phyloP scores from a whole-genome alignment of 2,113 vertebrate genomes.

The Recurvirostra avosetta region DNA sequence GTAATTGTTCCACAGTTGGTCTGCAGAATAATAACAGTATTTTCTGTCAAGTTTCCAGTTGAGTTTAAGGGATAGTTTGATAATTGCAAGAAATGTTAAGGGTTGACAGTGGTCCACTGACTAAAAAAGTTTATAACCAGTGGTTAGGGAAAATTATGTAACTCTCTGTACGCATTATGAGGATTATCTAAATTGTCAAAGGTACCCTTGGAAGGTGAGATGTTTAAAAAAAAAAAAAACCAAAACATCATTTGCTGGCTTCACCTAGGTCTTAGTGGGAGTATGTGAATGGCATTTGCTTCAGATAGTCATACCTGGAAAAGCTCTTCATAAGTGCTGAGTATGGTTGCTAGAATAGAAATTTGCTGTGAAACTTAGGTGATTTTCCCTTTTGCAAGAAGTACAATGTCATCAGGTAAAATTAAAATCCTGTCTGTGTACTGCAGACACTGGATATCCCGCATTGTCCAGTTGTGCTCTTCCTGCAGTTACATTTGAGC shows the following conservation, averaged over 20 bases:
- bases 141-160: background rate
- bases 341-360: background rate
- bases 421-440: background rate
- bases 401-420: background rate
- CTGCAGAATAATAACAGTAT: background rate
- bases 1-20: background rate
- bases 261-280: background rate
- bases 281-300: background rate
- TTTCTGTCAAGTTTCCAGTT: background rate
- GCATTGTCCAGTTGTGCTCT: background rate
- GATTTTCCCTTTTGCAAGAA: background rate
- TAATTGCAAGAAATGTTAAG: background rate
- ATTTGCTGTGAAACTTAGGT: background rate
- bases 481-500: background rate
- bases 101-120: background rate
- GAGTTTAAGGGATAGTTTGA: background rate
- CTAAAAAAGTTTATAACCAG: background rate
- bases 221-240: background rate
- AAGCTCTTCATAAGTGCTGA: background rate
- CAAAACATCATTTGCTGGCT: background rate
- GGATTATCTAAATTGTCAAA: background rate
- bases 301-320: background rate
- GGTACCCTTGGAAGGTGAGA: background rate
- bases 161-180: fast-evolving
- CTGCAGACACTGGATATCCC: background rate